Percentiles rank a stretch among this genome's conserved stretches.
Conservation (phyloP, 2,797 vertebrate genomes). For the Scyliorhinus canicula region DNA sequence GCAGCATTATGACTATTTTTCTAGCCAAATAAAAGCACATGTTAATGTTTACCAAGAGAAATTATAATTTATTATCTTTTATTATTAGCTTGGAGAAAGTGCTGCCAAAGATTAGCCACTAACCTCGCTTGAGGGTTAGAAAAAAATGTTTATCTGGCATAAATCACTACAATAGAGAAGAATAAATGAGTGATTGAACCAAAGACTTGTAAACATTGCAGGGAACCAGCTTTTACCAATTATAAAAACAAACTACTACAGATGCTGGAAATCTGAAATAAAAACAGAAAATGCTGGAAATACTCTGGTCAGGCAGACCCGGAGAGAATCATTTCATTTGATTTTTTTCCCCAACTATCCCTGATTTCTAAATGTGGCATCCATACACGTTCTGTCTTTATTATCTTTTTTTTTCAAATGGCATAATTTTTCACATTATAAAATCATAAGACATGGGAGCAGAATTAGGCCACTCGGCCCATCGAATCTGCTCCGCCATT, state of each 20-base stretch:
- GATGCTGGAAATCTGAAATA: too few species aligned
- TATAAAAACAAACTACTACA: not conserved
- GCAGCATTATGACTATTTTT: not conserved
- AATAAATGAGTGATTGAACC: not conserved
- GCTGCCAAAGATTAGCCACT: not conserved
- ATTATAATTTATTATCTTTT: not conserved
- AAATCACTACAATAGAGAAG: not conserved
- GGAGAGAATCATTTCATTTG: too few species aligned
- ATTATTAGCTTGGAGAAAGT: not conserved
- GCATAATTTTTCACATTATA: not conserved
- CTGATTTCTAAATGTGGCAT: too few species aligned
- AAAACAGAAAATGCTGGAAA: too few species aligned
- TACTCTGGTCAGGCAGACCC: too few species aligned
- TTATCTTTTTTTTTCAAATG: not conserved
- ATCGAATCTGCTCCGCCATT: too few species aligned
- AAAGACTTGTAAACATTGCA: not conserved
- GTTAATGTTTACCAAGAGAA: not conserved
- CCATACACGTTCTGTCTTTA: too few species aligned
- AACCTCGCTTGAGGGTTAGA: not conserved
- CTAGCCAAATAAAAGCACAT: not conserved
- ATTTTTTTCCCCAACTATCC: too few species aligned
- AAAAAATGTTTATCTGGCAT: not conserved
- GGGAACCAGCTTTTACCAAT: not conserved
- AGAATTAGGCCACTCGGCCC: too few species aligned
- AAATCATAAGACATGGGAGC: too few species aligned